phyloP scores from a whole-genome alignment of 2,888 invertebrate species.

The Hemistola chrysoprasaria region DNA sequence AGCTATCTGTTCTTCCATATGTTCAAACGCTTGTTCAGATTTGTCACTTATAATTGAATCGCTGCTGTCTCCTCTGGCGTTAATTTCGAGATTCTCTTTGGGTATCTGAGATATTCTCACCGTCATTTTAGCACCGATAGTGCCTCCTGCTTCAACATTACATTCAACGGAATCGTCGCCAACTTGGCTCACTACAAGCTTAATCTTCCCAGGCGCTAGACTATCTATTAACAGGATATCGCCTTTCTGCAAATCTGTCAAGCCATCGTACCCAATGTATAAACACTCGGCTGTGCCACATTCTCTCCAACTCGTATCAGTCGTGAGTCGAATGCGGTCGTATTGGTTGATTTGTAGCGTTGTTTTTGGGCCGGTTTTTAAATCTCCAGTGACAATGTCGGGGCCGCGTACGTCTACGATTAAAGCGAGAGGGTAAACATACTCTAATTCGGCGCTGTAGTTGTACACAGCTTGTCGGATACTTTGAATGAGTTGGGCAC shows the following conservation, averaged over 20 bases:
- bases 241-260: constrained; percentile 72
- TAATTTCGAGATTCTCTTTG: constrained; percentile 57
- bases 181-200: constrained; percentile 56
- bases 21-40: constrained; percentile 84
- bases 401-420: constrained; percentile 67
- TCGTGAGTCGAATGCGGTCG: constrained; percentile 70
- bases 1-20: constrained; percentile 75
- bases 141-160: constrained; percentile 76
- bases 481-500: constrained; percentile 68
- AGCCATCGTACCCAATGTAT: constrained; percentile 77
- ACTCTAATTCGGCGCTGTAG: constrained; percentile 71
- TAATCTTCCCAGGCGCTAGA: constrained; percentile 58
- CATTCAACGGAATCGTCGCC: constrained; percentile 78
- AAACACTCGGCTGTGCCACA: constrained; percentile 79
- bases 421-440: constrained; percentile 73
- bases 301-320: constrained; percentile 77
- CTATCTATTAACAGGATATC: constrained; percentile 77
- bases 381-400: constrained; percentile 66
- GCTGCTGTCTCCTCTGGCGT: constrained; percentile 63
- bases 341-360: constrained; percentile 59
- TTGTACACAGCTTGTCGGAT: constrained; percentile 73
- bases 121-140: constrained; percentile 73
- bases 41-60: constrained; percentile 82
- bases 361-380: constrained; percentile 60
- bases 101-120: constrained; percentile 79